Evolutionary conservation across 2,888 invertebrate genomes (phyloP), one percentile per base, ranked within the genome.

Genomic region (Cactoblastis cactorum): DNA sequence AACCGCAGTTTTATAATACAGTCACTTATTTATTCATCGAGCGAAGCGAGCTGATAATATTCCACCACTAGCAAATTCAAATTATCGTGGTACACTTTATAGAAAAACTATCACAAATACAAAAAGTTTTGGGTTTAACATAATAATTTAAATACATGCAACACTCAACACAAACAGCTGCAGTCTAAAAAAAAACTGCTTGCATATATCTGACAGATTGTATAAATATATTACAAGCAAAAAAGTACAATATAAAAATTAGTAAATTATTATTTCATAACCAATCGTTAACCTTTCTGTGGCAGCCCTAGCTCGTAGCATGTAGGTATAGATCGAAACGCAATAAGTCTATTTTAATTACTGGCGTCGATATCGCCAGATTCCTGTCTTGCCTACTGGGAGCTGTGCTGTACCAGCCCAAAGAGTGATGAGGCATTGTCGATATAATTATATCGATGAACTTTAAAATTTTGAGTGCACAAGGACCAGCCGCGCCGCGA

Each of bases 311-410:
- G 8, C n/a, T 18, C 18, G 6, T n/a, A 28, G 49, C 57, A 65
- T 67, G 62, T 58, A 65, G 58, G 61, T 63, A 65, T 71, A 72
- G 67, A 14, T 34, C 24, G 32, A 49, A 39, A 73, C 77, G 82
- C 84, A 85, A 84, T 86, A 86, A 84, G 85, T 88, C 88, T 83
- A 83, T 86, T 88, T 88, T 89, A 88, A 89, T 89, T 89, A 88
- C 86, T 74, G 71, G 71, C 75, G 70, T 81, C 86, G 84, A 87
- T 88, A 88, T 88, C 85, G 80, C 79, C 79, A 82, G 86, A 88
- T 87, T 85, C 88, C 81, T 78, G 85, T 82, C 87, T 88, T 88
- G 78, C 80, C 81, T 82, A 83, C 77, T 77, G 81, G 84, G 79
- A 83, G 85, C 85, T 69, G 80, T 78, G 79, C 80, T 77, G 76